A percentile compares a stretch with the other conserved stretches of the same genome.
Conservation (phyloP, 2,888 invertebrate species). For the Plebejus melissa region DNA sequence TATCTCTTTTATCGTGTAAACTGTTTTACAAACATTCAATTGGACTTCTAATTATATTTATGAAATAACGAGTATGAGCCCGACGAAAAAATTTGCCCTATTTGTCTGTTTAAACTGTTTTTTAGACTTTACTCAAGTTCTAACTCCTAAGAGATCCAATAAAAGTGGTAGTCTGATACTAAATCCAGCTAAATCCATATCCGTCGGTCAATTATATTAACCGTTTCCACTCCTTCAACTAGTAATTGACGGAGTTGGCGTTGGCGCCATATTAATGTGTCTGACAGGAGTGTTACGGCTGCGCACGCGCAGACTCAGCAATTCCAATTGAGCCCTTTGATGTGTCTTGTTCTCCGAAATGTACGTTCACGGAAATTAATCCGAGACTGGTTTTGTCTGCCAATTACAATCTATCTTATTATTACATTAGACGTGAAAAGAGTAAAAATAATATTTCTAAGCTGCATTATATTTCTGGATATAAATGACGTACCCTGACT, state of each 20-base stretch:
- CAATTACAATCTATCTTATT: constrained; percentile 7
- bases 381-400: constrained; percentile 8
- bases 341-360: constrained; percentile 47
- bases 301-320: constrained; percentile 46
- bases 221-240: constrained; percentile 50
- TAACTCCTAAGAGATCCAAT: neutral
- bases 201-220: constrained; percentile 41
- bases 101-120: neutral
- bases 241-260: constrained; percentile 45
- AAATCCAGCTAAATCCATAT: constrained; percentile 4
- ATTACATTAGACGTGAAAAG: neutral
- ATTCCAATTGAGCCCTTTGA: constrained; percentile 62
- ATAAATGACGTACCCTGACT: neutral
- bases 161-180: neutral
- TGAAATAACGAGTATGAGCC: too few relatives aligned
- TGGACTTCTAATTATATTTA: too few relatives aligned
- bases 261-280: constrained; percentile 60
- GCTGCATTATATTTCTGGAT: neutral
- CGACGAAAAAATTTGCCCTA: too few relatives aligned
- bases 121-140: neutral
- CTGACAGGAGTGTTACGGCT: constrained; percentile 49
- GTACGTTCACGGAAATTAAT: constrained; percentile 44
- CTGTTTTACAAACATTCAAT: neutral
- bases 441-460: neutral
- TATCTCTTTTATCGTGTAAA: neutral